Conservation (phyloP, 2,797 vertebrate species). For the Luscinia luscinia region DNA sequence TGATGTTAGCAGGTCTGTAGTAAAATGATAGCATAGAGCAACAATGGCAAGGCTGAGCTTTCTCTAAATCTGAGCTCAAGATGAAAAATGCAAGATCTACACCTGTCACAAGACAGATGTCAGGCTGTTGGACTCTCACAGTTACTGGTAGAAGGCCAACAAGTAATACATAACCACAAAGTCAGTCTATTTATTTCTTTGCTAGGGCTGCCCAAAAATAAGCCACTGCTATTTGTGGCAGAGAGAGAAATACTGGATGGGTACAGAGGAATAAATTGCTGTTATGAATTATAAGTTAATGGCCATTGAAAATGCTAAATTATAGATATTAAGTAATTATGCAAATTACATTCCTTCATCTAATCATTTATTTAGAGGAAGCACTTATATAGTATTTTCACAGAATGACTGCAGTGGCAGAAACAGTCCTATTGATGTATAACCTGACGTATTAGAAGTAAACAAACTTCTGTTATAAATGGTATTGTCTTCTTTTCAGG, state of each 20-base stretch:
- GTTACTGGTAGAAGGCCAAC: not conserved
- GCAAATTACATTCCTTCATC: constrained; percentile 32
- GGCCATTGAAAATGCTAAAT: constrained; percentile 29
- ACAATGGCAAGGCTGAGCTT: not conserved
- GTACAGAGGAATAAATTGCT: constrained; percentile 9
- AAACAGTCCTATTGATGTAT: not conserved
- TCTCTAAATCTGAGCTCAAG: not conserved
- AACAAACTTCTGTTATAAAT: constrained; percentile 9
- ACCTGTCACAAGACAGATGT: not conserved
- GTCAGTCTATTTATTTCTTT: constrained; percentile 3
- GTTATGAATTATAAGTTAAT: constrained; percentile 12
- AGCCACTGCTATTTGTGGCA: not conserved
- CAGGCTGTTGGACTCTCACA: not conserved
- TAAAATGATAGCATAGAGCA: not conserved
- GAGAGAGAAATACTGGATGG: constrained; percentile 6
- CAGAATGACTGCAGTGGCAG: not conserved
- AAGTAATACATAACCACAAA: not conserved
- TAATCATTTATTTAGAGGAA: constrained; percentile 18
- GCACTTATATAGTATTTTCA: not conserved
- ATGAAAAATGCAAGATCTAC: not conserved
- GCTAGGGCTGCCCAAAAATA: not conserved
- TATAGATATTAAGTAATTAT: constrained; percentile 42
- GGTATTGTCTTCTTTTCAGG: not conserved
- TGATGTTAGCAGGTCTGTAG: not conserved
- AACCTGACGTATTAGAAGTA: not conserved